phyloP scores from a whole-genome alignment of 2,797 vertebrate species.

The Urocyon cinereoargenteus region DNA sequence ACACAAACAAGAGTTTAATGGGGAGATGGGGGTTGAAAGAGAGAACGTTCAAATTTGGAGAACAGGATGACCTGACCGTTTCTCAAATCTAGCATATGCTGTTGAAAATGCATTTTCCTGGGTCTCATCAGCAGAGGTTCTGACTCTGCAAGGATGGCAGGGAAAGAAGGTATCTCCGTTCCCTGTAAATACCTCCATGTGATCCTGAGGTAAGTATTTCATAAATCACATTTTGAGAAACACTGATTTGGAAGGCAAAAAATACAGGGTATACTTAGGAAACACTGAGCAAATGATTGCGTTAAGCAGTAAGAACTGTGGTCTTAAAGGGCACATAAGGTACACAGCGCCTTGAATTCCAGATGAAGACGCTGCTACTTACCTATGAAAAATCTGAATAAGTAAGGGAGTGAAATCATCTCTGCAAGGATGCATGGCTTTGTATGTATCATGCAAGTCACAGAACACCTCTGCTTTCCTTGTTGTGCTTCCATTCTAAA shows the following conservation, averaged over 20 bases:
- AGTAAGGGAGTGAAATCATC: not conserved
- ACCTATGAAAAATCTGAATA: not conserved
- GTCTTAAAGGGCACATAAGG: not conserved
- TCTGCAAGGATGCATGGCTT: not conserved
- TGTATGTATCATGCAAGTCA: not conserved
- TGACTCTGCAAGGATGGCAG: not conserved
- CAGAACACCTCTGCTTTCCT: not conserved
- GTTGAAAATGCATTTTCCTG: not conserved
- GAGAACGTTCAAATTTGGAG: not conserved
- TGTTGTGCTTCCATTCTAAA: not conserved
- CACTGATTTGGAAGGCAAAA: slow-evolving; percentile 6
- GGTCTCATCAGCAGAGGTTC: not conserved
- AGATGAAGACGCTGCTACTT: not conserved
- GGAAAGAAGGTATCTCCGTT: not conserved
- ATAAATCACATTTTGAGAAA: slow-evolving; percentile 12
- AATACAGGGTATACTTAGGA: not conserved
- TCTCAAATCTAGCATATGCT: not conserved
- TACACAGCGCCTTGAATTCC: not conserved
- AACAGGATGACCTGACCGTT: accelerated
- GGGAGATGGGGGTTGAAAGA: not conserved
- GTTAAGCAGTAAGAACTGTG: not conserved
- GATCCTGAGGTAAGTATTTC: not conserved
- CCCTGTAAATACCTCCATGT: not conserved
- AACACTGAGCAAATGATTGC: not conserved
- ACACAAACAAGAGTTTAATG: not conserved